Base-by-base conservation (phyloP, 2,888 invertebrate genomes). In the Lasioglossum villosulum region DNA sequence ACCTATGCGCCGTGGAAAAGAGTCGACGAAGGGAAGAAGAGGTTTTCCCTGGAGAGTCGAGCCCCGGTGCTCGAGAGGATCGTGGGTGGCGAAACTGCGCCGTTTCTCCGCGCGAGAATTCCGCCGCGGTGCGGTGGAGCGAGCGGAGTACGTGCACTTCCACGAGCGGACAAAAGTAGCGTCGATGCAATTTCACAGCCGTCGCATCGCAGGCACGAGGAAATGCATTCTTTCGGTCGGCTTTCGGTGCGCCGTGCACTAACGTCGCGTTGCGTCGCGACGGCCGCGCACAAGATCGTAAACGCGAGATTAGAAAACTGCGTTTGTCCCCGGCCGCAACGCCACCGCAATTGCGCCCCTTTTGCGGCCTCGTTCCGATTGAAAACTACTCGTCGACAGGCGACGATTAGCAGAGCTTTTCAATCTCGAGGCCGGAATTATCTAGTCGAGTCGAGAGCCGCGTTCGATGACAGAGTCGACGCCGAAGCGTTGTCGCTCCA, bases 171-270 rank as follows among this genome's bases (percentile, higher is more conserved):
- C 83, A 66, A 90, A 84, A 85, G 90, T 91, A 84, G 82, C 84
- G 82, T 52, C 88, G 87, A 80, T 83, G 90, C 90, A 90, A 90
- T 90, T 90, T 90, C 90, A 90, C 90, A 91, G 90, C 80, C 90
- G 87, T 91, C 89, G 91, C 87, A 48, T 90, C 86, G 78, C 84
- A 87, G 87, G 86, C 86, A 86, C 90, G 84, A 79, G 75, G 78
- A 88, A 88, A 87, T 88, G 89, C 90, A 91, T 90, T 88, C 90
- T 88, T 91, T 81, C 91, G 84, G 71, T 23, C 48, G 52, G 27
- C 52, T 45, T 45, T 16, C 52, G 52, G 23, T 48, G 23, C 2
- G 52, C 10, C 52, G 52, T n/a, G 52, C n/a, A n/a, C 10, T 52
- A 52, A 52, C 23, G 30, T 56, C 63, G 59, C 59, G 39, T 52